Conservation (phyloP, 2,797 vertebrate genomes). For the Geotrypetes seraphini region DNA sequence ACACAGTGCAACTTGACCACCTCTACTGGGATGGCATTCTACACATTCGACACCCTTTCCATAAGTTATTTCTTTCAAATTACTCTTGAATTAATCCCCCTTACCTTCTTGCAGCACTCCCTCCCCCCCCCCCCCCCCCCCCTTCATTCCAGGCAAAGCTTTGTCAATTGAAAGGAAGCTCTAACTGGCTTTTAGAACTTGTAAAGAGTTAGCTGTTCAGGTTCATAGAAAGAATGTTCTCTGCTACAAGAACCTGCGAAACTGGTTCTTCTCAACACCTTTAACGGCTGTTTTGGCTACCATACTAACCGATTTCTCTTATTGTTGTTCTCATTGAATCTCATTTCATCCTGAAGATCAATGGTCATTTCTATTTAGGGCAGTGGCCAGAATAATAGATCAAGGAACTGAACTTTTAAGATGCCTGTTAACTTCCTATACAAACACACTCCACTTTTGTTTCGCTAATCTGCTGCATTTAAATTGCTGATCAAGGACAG, state of each 20-base stretch:
- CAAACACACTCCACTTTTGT: conserved; percentile 71
- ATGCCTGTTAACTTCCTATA: conserved; percentile 61
- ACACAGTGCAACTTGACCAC: no score
- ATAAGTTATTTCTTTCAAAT: no score
- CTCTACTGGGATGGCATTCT: no score
- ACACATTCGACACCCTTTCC: no score
- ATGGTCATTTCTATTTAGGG: conserved; percentile 32
- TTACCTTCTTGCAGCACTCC: no score
- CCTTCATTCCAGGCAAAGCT: no score
- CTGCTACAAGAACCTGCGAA: conserved; percentile 47
- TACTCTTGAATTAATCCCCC: no score
- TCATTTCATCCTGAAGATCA: conserved; percentile 42
- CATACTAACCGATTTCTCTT: conserved; percentile 26
- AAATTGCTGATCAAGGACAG: no score
- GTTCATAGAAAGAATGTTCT: neutral
- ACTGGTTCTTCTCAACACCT: conserved; percentile 52
- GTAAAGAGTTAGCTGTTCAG: no score
- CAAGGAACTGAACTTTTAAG: conserved; percentile 50
- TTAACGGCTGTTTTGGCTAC: conserved; percentile 41
- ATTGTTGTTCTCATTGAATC: conserved; percentile 30
- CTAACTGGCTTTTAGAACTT: no score
- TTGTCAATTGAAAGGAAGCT: no score
- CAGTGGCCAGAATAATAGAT: conserved; percentile 51
- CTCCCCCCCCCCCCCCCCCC: no score
- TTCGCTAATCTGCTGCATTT: conserved; percentile 77